These are phyloP conservation scores for Phymatocera aterrima DNA, from an alignment of 2,888 invertebrate species.

Conservation along the genomic window DNA sequence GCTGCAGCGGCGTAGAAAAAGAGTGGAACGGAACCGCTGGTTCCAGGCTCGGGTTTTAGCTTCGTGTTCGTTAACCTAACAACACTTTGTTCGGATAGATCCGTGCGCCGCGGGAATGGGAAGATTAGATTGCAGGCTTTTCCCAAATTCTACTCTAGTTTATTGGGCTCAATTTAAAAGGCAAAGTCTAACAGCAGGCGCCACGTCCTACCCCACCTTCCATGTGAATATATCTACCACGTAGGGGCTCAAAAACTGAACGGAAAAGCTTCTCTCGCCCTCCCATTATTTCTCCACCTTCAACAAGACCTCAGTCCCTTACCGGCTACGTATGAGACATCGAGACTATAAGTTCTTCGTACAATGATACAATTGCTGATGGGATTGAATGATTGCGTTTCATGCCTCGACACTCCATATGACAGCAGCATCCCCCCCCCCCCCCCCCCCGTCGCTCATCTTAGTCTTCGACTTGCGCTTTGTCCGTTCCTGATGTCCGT, in stretches of 20 bases:
- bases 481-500: slow-evolving; percentile 18
- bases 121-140: slow-evolving; percentile 32
- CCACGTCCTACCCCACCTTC: too few relatives aligned
- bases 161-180: slow-evolving; percentile 32
- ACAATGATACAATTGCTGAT: not conserved
- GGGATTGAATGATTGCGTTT: slow-evolving; percentile 23
- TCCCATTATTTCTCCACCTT: too few relatives aligned
- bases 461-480: not conserved
- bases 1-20: not conserved
- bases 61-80: slow-evolving; percentile 31
- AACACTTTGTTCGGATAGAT: slow-evolving; percentile 31
- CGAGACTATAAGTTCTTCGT: not conserved
- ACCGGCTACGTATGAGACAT: not conserved
- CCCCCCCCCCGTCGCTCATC: not conserved
- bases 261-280: not conserved
- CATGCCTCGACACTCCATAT: too few relatives aligned
- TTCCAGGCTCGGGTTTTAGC: too few relatives aligned
- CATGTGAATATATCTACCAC: too few relatives aligned
- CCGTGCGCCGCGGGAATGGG: too few relatives aligned
- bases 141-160: slow-evolving; percentile 28
- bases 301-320: too few relatives aligned
- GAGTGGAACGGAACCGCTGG: not conserved
- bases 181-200: not conserved
- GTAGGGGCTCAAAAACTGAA: not conserved
- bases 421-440: not conserved